phyloP scores from a whole-genome alignment of 1,140 invertebrate species.

The Andricus grossulariae region DNA sequence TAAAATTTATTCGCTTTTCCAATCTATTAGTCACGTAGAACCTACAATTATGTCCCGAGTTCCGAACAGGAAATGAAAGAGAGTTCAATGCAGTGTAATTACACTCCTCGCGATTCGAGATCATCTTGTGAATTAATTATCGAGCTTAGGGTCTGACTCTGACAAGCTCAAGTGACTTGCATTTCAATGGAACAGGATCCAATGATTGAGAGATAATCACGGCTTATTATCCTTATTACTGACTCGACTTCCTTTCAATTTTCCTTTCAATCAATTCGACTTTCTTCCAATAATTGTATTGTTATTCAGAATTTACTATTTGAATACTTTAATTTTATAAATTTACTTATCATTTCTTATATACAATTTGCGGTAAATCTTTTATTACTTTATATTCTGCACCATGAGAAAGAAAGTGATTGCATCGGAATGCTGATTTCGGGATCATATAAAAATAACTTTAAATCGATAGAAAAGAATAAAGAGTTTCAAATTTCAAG shows the following conservation, averaged over 20 bases:
- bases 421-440: too few relatives aligned
- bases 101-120: neutral
- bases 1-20: neutral
- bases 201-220: neutral
- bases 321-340: too few relatives aligned
- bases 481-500: too few relatives aligned
- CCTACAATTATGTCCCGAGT: neutral
- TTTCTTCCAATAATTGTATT: neutral
- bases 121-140: slow-evolving; percentile 6
- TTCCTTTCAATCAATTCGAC: neutral
- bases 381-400: too few relatives aligned
- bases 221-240: neutral
- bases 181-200: neutral
- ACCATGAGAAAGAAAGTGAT: too few relatives aligned
- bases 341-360: too few relatives aligned
- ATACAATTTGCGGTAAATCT: too few relatives aligned
- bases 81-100: neutral
- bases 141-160: neutral
- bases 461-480: too few relatives aligned
- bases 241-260: neutral
- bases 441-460: too few relatives aligned
- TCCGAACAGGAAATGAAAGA: neutral
- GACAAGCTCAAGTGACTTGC: neutral
- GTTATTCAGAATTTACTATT: too few relatives aligned
- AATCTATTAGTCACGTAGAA: too few relatives aligned